Base-by-base conservation (phyloP, 2,888 invertebrate species). In the Tiphia femorata region DNA sequence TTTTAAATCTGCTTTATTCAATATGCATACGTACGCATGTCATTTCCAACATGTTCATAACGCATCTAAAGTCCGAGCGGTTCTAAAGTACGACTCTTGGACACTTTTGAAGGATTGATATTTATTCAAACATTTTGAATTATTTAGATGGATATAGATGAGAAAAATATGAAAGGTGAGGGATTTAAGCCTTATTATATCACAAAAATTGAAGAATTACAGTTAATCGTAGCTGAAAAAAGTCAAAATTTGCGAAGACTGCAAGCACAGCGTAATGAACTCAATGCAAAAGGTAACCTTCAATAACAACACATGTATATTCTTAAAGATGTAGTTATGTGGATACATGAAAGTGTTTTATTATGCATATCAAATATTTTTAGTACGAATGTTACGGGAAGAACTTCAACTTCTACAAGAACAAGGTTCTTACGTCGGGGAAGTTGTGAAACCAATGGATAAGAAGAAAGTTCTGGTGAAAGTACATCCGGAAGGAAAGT, bases 361-460 rank as follows among this genome's bases (percentile, higher is more conserved):
- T 20, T 14, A 14, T 0, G n/a, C 29, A 1, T n/a, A 25, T 2
- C 29, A n/a, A 46, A 19, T 52, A 37, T 64, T 83, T 84, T 19
- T 77, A 95, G 98, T 99, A 38, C 92, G 99, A 25, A 95, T 98
- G 95, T 84, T 99, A 59, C 91, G 98, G 6, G 99, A 99, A 81
- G 99, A 99, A 82, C 86, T 99, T 0, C 98, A 98, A 85, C 88
- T 98, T 20, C 87, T 99, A 8, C 94, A 94, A 83, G 99, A 99
- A 79, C 99, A 99, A 83, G 99, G 99, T 10, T 98, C 98, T 14
- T 98, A 99, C 85, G 99, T 99, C 2, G 99, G 99, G 7, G 99
- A 99, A 86, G 98, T 99, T 3, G 98, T 98, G 0, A 98, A 99
- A 82, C 97, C 98, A 0, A 99, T 99, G 98, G 99, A 99, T 84